A percentile compares a stretch with the other conserved stretches of the same genome.
Conservation (phyloP, 2,113 vertebrate genomes). For the Calyptommatus sinebrachiatus region DNA sequence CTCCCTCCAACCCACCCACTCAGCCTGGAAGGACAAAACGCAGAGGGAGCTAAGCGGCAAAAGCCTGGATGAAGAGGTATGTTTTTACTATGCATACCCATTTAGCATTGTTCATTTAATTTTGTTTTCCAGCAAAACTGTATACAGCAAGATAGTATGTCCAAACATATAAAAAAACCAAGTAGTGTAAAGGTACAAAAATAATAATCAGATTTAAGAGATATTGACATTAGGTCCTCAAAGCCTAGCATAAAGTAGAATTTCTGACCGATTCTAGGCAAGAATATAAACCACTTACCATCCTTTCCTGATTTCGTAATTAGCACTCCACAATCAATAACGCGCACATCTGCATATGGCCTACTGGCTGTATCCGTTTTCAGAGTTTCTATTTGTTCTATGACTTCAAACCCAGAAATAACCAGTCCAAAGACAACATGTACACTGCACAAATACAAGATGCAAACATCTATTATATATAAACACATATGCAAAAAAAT, state of each 20-base stretch:
- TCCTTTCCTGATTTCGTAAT: conserved; percentile 87
- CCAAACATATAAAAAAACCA: accelerated
- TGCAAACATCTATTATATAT: neutral
- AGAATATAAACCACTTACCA: conserved; percentile 64
- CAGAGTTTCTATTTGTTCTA: conserved; percentile 94
- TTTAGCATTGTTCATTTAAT: neutral
- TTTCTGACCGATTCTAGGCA: accelerated
- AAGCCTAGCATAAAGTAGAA: accelerated
- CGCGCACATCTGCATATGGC: conserved; percentile 93
- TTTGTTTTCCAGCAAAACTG: neutral
- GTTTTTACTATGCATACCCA: neutral
- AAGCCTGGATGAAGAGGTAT: no score
- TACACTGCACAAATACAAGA: conserved; percentile 75
- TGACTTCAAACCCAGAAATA: conserved; percentile 96
- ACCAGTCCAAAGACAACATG: conserved; percentile 97
- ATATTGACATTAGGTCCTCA: accelerated
- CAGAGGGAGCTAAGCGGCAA: no score
- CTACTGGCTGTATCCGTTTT: conserved; percentile 94
- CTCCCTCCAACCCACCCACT: no score
- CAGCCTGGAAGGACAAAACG: no score
- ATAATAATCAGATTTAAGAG: neutral
- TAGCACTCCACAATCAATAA: conserved; percentile 94
- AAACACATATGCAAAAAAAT: accelerated
- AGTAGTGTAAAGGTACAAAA: neutral
- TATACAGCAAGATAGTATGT: neutral